Base-by-base conservation (phyloP, 2,797 vertebrate species). In the Labeo calbasu region DNA sequence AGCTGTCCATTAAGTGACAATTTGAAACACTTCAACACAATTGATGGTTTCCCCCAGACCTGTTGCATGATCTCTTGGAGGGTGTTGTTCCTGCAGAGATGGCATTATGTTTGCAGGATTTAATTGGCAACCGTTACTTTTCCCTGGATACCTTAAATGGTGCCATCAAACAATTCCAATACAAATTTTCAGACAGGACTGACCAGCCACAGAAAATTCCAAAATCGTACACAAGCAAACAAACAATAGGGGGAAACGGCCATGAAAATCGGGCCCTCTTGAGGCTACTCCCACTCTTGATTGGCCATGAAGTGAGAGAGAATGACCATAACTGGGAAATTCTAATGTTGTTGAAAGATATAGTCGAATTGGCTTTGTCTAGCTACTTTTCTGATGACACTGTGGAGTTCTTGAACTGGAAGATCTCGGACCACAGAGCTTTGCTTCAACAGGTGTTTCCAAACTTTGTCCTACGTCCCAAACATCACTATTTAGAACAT, bases 131-230 rank as follows among this genome's bases (percentile, higher is more conserved):
- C 32, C 25, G 3, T 32, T 32, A 65, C 25, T 65, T 65, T 65
- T 65, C 25, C 61, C 25, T 65, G 14, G 61, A 65, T 28, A 8
- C 14, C 61, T 17, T 65, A 32, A 65, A 65, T 65, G 23, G 14
- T 65, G 25, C 61, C 61, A 65, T 65, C 25, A 65, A 65, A 65
- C 25, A 32, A 65, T 65, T 65, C 25, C 61, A 6, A 3, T 65
- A 65, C 61, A 65, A 65, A 65, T 32, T 32, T 65, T 32, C 61
- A 65, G 61, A 65, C 5, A 65, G 61, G 61, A 65, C 14, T 65
- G 61, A 65, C 14, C 61, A 65, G 61, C 25, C 61, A 65, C 61
- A 65, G 61, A 25, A 25, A 17, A 65, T 65, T 65, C 63, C 25
- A 65, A 65, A 28, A 65, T 32, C 14, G 2, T 53, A 17, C 51